A percentile compares a stretch with the other conserved stretches of the same genome.
phyloP scores from a whole-genome alignment of 2,888 invertebrate species.

The Margaritifera margaritifera region DNA sequence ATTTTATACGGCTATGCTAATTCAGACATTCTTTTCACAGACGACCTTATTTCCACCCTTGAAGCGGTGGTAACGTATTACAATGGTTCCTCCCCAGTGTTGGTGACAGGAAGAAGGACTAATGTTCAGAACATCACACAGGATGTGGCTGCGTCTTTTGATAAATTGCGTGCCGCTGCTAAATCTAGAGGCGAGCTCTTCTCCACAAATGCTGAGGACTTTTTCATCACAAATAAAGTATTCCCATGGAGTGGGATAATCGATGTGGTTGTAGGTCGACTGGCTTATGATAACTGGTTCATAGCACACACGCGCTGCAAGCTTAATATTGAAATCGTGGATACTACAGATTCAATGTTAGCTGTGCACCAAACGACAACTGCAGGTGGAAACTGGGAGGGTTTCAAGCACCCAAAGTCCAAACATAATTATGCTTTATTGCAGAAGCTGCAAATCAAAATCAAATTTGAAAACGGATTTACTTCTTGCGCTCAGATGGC shows the following conservation, averaged over 20 bases:
- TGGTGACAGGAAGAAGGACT: conserved; percentile 34
- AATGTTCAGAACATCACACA: conserved; percentile 40
- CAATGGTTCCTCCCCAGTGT: conserved; percentile 20
- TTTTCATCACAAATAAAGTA: conserved; percentile 49
- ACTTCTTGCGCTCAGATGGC: conserved; percentile 42
- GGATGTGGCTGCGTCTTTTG: conserved; percentile 23
- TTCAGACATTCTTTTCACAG: conserved; percentile 59
- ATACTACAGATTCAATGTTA: conserved; percentile 44
- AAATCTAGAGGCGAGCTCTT: conserved; percentile 40
- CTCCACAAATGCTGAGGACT: conserved; percentile 51
- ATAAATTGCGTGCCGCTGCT: conserved; percentile 25
- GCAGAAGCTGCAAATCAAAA: conserved; percentile 28
- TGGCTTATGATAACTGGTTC: conserved; percentile 60
- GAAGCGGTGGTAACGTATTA: conserved; percentile 15
- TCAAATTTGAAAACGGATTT: conserved; percentile 40
- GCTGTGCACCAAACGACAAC: conserved; percentile 57
- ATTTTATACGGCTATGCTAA: conserved; percentile 59
- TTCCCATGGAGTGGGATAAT: conserved; percentile 54
- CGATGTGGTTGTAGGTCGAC: conserved; percentile 54
- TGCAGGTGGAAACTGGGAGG: conserved; percentile 44
- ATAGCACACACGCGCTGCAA: conserved; percentile 44
- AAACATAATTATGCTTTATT: conserved; percentile 42
- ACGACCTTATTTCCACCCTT: conserved; percentile 38
- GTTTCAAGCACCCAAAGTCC: conserved; percentile 32
- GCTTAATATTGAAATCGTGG: conserved; percentile 38